Evolutionary conservation across 1,140 invertebrate species (phyloP).

Genomic region (Pogonus chalceus): DNA sequence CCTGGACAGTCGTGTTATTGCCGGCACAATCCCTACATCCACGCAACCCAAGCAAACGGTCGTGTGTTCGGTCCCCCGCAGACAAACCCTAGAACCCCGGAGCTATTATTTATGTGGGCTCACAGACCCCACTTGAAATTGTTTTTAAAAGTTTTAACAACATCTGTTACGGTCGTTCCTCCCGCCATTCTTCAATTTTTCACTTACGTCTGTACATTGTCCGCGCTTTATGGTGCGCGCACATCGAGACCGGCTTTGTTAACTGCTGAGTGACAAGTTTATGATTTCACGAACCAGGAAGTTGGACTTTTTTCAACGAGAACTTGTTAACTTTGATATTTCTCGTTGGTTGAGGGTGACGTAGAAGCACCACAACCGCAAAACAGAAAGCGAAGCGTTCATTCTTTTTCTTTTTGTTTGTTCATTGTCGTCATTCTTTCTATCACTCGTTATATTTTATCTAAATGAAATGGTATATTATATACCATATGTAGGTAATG

Average conservation of each 20-base stretch:
- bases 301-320: too few relatives aligned
- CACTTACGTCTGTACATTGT: conserved; percentile 15
- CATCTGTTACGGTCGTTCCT: conserved; percentile 11
- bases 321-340: too few relatives aligned
- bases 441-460: too few relatives aligned
- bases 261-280: conserved; percentile 3
- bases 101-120: conserved; percentile 6
- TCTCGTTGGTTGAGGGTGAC: too few relatives aligned
- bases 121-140: neutral
- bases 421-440: too few relatives aligned
- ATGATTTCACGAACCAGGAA: neutral
- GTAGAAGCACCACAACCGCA: too few relatives aligned
- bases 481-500: too few relatives aligned
- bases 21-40: too few relatives aligned
- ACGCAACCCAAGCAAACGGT: too few relatives aligned
- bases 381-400: too few relatives aligned
- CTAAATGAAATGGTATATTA: too few relatives aligned
- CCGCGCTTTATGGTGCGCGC: conserved; percentile 4
- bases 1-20: neutral
- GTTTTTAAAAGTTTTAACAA: conserved; percentile 14
- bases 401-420: too few relatives aligned
- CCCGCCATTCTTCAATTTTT: conserved; percentile 17
- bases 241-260: neutral
- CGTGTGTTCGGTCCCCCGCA: neutral
- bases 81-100: neutral